Conservation (phyloP, 2,797 vertebrate genomes). For the Mergus octosetaceus region DNA sequence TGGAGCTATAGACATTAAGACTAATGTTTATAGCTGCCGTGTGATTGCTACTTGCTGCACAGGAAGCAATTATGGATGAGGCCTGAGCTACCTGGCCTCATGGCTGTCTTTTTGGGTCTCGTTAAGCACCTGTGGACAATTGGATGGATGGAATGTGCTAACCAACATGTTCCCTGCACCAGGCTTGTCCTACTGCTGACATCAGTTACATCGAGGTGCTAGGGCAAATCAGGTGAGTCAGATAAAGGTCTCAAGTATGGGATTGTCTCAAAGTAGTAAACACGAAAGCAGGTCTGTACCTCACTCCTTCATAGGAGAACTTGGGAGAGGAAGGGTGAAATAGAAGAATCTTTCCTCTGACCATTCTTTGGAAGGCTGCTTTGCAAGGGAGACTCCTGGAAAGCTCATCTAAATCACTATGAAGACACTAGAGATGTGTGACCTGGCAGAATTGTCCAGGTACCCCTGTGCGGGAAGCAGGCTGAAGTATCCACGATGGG, state of each 20-base stretch:
- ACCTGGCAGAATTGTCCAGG: not conserved
- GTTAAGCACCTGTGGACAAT: not conserved
- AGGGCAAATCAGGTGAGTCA: not conserved
- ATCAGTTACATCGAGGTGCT: not conserved
- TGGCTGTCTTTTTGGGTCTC: not conserved
- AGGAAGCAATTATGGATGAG: not conserved
- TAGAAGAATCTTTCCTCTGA: not conserved
- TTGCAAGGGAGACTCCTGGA: not conserved
- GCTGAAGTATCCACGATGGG: not conserved
- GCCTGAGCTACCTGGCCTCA: not conserved
- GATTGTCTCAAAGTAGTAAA: not conserved
- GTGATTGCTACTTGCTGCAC: not conserved
- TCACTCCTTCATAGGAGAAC: not conserved
- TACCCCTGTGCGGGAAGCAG: not conserved
- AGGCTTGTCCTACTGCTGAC: not conserved
- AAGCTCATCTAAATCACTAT: not conserved
- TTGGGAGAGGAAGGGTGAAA: not conserved
- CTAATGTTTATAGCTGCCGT: not conserved
- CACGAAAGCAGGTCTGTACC: not conserved
- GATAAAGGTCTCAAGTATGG: not conserved
- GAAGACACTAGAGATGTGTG: not conserved
- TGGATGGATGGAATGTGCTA: constrained; percentile 8
- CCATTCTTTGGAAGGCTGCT: not conserved
- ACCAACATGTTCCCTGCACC: not conserved
- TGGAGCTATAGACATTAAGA: not conserved